Base-by-base conservation (phyloP, 2,888 invertebrate genomes). In the Cotesia congregata region DNA sequence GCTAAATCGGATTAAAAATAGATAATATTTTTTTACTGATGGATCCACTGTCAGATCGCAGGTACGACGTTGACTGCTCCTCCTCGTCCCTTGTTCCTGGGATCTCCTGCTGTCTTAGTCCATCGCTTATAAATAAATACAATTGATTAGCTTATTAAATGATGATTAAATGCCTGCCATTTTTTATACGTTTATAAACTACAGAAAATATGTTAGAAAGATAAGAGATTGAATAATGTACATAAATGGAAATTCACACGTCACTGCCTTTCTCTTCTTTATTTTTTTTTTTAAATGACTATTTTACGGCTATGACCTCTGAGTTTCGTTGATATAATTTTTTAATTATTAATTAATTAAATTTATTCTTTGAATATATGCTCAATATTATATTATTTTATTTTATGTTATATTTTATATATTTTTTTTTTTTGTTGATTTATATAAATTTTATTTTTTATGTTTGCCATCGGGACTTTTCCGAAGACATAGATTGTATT, bases 21-120 rank as follows among this genome's bases (percentile, higher is more conserved):
- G 38, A 40, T 61, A 61, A 60, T 71, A 59, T 59, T 30, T 20
- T 62, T 61, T 17, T 39, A 64, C 12, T 40, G n/a, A 72, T 61
- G 9, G 9, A 61, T n/a, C 38, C 17, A 60, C 39, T 39, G 15
- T 38, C 59, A 62, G 65, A 72, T 72, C 30, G 64, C 65, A 17
- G 41, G 72, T 50, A 72, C 38, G 72, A 72, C 65, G 65, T 39
- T 65, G 65, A 72, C 65, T 20, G 5, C 6, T 30, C 17, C 17
- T 72, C 12, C 64, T 64, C 65, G 65, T 65, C 65, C 72, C 72
- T 72, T 72, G 72, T 72, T 40, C 72, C 64, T 72, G 72, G 50
- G 50, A 72, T 72, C 50, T 50, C 12, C 50, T 30, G 39, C 62
- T 6, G 5, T n/a, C 6, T 68, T 9, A 6, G 50, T 50, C 50